Conservation (phyloP, 2,113 vertebrate genomes). For the Castor canadensis region DNA sequence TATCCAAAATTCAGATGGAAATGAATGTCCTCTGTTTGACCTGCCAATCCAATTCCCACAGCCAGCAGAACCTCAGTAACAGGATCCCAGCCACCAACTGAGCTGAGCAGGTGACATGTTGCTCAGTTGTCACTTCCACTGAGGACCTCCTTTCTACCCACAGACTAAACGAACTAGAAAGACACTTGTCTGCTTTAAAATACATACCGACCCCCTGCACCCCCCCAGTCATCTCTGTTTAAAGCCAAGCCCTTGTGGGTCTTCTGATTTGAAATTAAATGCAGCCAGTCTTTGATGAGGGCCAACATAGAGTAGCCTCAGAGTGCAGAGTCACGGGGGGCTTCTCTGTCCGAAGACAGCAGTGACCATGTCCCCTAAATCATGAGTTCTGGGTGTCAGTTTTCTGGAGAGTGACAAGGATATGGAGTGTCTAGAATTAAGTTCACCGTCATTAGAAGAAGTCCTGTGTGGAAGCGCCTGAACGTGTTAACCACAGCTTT, state of each 20-base stretch:
- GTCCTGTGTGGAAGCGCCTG: not conserved
- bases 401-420: not conserved
- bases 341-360: not conserved
- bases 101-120: not conserved
- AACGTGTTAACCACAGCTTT: conserved; percentile 30
- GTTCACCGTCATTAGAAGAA: conserved; percentile 8
- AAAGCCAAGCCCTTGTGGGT: not conserved
- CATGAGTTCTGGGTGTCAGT: accelerated
- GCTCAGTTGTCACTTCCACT: not conserved
- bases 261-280: not conserved
- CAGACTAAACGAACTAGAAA: not conserved
- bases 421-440: not conserved
- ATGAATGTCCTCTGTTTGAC: not conserved
- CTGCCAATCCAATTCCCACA: not conserved
- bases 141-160: not conserved
- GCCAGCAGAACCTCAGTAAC: not conserved
- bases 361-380: not conserved
- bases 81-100: not conserved
- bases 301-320: not conserved
- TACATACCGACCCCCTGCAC: not conserved
- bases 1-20: not conserved
- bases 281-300: not conserved
- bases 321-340: not conserved
- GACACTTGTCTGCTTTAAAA: not conserved
- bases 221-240: not conserved